These are phyloP conservation scores for Bettongia penicillata DNA, from an alignment of 2,113 vertebrate genomes.

Conservation along the genomic window DNA sequence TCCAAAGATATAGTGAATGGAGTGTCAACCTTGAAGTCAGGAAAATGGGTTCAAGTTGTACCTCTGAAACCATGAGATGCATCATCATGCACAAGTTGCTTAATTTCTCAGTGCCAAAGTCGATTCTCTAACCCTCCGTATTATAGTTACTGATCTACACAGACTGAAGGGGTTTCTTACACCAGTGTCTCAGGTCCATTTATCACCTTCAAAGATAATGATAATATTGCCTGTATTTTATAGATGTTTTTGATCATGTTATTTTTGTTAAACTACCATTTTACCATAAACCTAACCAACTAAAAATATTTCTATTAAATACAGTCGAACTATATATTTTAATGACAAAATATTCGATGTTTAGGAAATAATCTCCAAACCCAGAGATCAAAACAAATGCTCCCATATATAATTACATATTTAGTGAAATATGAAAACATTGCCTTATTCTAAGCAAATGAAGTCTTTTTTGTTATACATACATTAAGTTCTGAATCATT, in stretches of 20 bases:
- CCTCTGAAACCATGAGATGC: background rate
- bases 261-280: background rate
- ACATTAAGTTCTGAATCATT: constrained; percentile 41
- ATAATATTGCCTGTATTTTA: background rate
- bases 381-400: background rate
- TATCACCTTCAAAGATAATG: background rate
- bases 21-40: background rate
- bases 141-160: background rate
- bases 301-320: background rate
- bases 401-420: constrained; percentile 16
- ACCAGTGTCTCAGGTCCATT: background rate
- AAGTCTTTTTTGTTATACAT: background rate
- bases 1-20: background rate
- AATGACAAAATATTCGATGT: background rate
- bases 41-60: background rate
- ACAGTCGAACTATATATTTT: background rate
- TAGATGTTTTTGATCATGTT: background rate
- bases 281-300: background rate
- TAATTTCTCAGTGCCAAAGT: background rate
- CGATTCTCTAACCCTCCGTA: background rate
- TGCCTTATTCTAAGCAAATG: constrained; percentile 28
- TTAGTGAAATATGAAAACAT: constrained; percentile 43
- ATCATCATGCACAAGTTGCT: background rate
- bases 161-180: background rate
- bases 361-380: background rate